Evolutionary conservation across 1,140 invertebrate genomes (phyloP), one percentile per base, ranked within the genome.

Genomic region (Batillaria attramentaria): DNA sequence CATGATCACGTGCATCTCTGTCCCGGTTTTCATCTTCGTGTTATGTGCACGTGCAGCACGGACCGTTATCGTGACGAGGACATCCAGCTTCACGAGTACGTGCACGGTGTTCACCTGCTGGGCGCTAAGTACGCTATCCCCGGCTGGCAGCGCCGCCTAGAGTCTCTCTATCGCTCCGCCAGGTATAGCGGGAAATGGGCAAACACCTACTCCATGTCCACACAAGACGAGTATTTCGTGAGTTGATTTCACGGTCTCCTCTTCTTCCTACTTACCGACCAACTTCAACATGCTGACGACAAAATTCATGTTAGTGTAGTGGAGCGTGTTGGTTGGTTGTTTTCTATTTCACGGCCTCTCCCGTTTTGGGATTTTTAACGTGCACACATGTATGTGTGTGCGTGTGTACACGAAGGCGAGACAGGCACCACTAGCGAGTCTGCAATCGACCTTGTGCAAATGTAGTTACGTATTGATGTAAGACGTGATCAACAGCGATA

Each of bases 191-290:
- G 85, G 54, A 82, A 81, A 39, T 88, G 87, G 87, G 73, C 60
- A 13, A 83, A 84, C 50, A 85, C 85, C 35, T 86, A 86, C 79
- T 66, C 85, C 65, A 77, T 84, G 78, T 79, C 66, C 20, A 80
- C 79, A 10, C 66, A 62, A 0, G 79, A 82, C n/a, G 84, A 85
- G 60, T 88, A 88, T 70, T 84, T 85, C 65, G 87, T 86, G 72
- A 86, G 87, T 69, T 39, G 24, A 8, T 65, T 3, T 28, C 20
- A 37, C 13, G 24, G 10, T 62, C 39, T 31, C 24, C 31, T 74
- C 6, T 69, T n/a, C 43, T 8, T 69, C 31, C 62, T 35, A 10
- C 46, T 50, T 13, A 50, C 46, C 46, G 24, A 24, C 46, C 10
- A 10, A 50, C n/a, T n/a, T n/a, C n/a, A n/a, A n/a, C n/a, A n/a